phyloP scores from a whole-genome alignment of 2,113 vertebrate genomes.

The Euleptes europaea region DNA sequence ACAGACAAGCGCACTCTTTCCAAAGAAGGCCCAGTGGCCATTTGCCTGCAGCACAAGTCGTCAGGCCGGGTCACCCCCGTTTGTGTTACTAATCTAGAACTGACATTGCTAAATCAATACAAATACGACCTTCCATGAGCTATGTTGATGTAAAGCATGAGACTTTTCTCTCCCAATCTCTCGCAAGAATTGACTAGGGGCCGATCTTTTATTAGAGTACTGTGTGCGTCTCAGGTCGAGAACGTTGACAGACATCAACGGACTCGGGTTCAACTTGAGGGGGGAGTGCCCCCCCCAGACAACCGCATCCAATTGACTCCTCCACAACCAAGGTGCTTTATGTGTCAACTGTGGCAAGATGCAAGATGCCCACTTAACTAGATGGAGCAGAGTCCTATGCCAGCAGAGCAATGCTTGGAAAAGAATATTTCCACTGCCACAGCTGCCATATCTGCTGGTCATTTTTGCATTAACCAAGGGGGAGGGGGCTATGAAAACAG shows the following conservation, averaged over 20 bases:
- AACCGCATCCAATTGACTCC: neutral
- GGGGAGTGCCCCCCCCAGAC: rapidly evolving
- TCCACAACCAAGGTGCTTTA: neutral
- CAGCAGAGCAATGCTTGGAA: neutral
- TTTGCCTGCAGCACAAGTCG: neutral
- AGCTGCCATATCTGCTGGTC: neutral
- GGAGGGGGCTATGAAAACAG: slow-evolving; percentile 40
- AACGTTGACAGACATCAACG: neutral
- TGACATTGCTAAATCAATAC: rapidly evolving
- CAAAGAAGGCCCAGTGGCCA: neutral
- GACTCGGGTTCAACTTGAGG: neutral
- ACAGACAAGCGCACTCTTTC: neutral
- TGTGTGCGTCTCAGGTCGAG: neutral
- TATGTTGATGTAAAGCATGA: neutral
- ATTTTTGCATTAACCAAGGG: neutral
- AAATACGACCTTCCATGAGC: neutral
- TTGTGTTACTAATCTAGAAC: neutral
- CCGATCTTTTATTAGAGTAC: neutral
- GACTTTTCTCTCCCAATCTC: neutral
- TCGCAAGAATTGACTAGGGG: rapidly evolving
- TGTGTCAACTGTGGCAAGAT: neutral
- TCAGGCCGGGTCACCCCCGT: neutral
- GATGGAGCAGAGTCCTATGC: neutral
- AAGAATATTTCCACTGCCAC: slow-evolving; percentile 29
- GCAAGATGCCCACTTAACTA: neutral